Base-by-base conservation (phyloP, 2,113 vertebrate genomes). In the Ochotona curzoniae region DNA sequence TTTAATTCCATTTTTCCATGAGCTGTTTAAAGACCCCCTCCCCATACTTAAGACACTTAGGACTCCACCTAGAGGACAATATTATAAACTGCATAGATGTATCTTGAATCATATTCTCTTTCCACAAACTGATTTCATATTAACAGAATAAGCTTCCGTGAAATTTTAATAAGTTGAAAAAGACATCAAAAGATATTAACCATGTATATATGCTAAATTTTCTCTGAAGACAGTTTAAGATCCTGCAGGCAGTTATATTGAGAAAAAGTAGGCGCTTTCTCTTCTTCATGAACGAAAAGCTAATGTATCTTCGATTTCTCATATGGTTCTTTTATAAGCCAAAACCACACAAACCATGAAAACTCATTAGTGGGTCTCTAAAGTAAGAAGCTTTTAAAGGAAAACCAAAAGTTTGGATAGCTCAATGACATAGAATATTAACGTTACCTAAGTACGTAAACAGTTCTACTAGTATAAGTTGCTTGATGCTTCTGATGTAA, bases 161-260 rank as follows among this genome's bases (percentile, higher is more conserved):
- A 96, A 93, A 82, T 71, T 84, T 87, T 66, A 92, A 54, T 64
- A 69, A 18, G 47, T 10, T 93, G 7, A 73, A 94, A 73, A 94
- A 84, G 30, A 81, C 44, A 66, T n/a, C 61, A 67, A 90, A 95
- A 91, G 15, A 93, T 5, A 94, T 75, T 93, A 87, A 90, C 91
- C 47, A 90, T 54, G 64, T 6, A 89, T 32, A 70, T 4, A 7
- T 13, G 26, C 71, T 21, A 79, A 60, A 44, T 88, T 75, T 82
- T 71, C 57, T 84, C n/a, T 93, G 35, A 67, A 90, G 64, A 60
- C 44, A 76, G 64, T 79, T 71, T 20, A 84, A 73, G 44, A 61
- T 38, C 67, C 7, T 64, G 12, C 57, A 90, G 3, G 63, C 54
- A 96, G 81, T 15, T 74, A 75, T 49, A 17, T 88, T 92, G 73